A percentile compares a stretch with the other conserved stretches of the same genome.
Conservation (phyloP, 2,888 invertebrate species). For the Acleris cristana region DNA sequence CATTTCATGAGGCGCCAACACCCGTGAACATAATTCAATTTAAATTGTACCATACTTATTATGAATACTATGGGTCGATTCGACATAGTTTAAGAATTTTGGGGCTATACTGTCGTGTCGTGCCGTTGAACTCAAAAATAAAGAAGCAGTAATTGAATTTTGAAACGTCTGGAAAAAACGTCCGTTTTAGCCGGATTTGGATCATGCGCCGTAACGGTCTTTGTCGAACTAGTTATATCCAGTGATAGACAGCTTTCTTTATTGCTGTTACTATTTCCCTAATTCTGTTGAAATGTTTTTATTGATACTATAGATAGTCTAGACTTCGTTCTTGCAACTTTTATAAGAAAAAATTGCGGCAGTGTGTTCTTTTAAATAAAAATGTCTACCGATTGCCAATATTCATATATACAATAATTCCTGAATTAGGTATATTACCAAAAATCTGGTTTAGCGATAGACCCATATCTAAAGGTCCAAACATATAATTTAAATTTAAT, state of each 20-base stretch:
- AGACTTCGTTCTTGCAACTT: too few species aligned
- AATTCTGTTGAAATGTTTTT: too few species aligned
- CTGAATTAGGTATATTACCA: too few species aligned
- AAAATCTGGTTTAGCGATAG: too few species aligned
- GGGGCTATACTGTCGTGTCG: slow-evolving; percentile 74
- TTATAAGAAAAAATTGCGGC: too few species aligned
- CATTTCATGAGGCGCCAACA: slow-evolving; percentile 72
- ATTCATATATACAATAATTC: too few species aligned
- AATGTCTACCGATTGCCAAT: too few species aligned
- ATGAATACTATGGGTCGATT: slow-evolving; percentile 68
- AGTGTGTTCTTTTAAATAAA: too few species aligned
- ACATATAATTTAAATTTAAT: too few species aligned
- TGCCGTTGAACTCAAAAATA: slow-evolving; percentile 67
- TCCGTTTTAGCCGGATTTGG: slow-evolving; percentile 30
- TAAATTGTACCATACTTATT: slow-evolving; percentile 74
- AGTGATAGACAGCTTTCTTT: slow-evolving; percentile 12
- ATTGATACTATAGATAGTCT: too few species aligned
- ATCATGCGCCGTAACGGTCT: slow-evolving; percentile 27
- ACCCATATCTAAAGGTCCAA: too few species aligned
- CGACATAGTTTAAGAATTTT: slow-evolving; percentile 68
- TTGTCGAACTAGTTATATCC: slow-evolving; percentile 6
- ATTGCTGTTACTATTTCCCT: background rate
- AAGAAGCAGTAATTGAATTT: slow-evolving; percentile 77
- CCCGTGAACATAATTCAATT: slow-evolving; percentile 82
- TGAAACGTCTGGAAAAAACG: slow-evolving; percentile 52